Conservation (phyloP, 1,140 invertebrate genomes). For the Adoxophyes honmai region DNA sequence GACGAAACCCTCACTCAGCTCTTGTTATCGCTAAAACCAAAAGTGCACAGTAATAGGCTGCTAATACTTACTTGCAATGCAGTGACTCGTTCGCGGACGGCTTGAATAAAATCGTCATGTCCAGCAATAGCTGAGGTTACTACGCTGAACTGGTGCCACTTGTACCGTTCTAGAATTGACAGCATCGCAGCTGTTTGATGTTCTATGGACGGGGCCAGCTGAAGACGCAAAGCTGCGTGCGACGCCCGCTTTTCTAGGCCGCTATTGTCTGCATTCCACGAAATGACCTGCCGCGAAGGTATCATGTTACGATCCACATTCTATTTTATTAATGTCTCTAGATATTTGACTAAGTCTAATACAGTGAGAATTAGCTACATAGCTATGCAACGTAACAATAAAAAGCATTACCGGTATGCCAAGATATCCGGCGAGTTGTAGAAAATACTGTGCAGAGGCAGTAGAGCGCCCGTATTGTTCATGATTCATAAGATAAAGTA, state of each 20-base stretch:
- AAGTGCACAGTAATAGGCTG: background rate
- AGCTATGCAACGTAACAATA: slow-evolving; percentile 23
- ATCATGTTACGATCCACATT: background rate
- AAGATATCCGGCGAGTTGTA: slow-evolving; percentile 91
- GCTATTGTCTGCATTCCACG: slow-evolving; percentile 97
- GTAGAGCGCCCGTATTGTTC: slow-evolving; percentile 92
- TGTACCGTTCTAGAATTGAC: slow-evolving; percentile 94
- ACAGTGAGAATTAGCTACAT: slow-evolving; percentile 5
- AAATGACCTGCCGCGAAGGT: slow-evolving; percentile 85
- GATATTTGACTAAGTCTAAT: slow-evolving; percentile 1
- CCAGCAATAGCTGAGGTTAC: slow-evolving; percentile 96
- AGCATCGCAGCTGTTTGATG: slow-evolving; percentile 96
- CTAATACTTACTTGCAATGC: slow-evolving; percentile 82
- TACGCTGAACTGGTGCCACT: slow-evolving; percentile 97
- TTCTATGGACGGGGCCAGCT: slow-evolving; percentile 94
- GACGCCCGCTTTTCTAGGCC: slow-evolving; percentile 88
- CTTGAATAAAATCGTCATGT: slow-evolving; percentile 96
- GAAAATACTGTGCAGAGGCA: slow-evolving; percentile 94
- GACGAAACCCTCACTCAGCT: background rate
- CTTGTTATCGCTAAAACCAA: background rate
- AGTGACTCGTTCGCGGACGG: slow-evolving; percentile 90
- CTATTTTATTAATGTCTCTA: no score
- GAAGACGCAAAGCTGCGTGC: slow-evolving; percentile 90
- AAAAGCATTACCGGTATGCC: slow-evolving; percentile 72
- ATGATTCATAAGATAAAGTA: slow-evolving; percentile 96